phyloP scores from a whole-genome alignment of 2,113 vertebrate species.

The Miniopterus natalensis region DNA sequence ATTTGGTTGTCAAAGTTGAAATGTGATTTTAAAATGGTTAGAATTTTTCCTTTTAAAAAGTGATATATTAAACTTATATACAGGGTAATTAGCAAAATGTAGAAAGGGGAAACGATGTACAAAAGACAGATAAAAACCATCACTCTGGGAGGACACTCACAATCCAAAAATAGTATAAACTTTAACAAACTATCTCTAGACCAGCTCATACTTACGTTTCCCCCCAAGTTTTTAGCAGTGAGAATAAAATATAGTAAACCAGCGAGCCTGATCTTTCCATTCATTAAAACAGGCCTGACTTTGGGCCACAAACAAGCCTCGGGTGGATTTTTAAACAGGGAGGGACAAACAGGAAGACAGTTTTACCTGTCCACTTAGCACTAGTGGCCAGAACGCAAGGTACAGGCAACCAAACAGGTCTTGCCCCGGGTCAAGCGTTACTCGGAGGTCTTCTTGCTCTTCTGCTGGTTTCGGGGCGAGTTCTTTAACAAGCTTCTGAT shows the following conservation, averaged over 20 bases:
- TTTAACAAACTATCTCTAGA: conserved; percentile 73
- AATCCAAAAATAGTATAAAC: conserved; percentile 82
- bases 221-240: background rate
- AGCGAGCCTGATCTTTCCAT: conserved; percentile 51
- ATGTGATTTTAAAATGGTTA: conserved; percentile 78
- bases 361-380: conserved; percentile 20
- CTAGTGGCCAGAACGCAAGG: background rate
- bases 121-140: conserved; percentile 87
- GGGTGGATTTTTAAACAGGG: conserved; percentile 10
- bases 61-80: conserved; percentile 89
- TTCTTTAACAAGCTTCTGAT: conserved; percentile 95
- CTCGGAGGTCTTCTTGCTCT: conserved; percentile 88
- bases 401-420: background rate
- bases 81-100: conserved; percentile 87
- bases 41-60: conserved; percentile 84
- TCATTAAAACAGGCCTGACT: conserved; percentile 65
- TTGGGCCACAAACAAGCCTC: conserved; percentile 51
- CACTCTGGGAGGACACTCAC: conserved; percentile 80
- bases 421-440: background rate
- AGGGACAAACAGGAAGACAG: conserved; percentile 41
- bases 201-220: conserved; percentile 25
- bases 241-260: conserved; percentile 69
- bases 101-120: conserved; percentile 88
- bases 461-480: conserved; percentile 95
- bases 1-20: conserved; percentile 78